Percentiles rank a stretch among this genome's conserved stretches.
Evolutionary conservation across 2,113 vertebrate species (phyloP).

Genomic region (Phylloscopus trochilus): DNA sequence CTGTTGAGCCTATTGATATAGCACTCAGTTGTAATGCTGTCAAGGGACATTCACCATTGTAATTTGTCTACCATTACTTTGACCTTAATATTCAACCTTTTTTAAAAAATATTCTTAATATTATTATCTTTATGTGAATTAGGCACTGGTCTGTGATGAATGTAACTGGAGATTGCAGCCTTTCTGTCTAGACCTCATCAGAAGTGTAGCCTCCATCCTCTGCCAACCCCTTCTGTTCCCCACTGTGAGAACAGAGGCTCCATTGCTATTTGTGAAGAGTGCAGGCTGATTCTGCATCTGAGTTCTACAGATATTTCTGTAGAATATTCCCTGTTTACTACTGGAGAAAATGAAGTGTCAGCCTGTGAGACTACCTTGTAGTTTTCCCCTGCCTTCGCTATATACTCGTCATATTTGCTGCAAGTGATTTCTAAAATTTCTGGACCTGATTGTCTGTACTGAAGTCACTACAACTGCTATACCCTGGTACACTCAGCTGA

Average conservation of each 20-base stretch:
- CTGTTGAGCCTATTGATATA: not conserved
- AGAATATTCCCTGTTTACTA: not conserved
- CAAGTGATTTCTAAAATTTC: not conserved
- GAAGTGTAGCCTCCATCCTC: not conserved
- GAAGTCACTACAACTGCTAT: not conserved
- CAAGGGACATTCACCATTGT: not conserved
- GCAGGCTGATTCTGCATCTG: not conserved
- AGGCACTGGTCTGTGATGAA: not conserved
- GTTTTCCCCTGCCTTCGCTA: not conserved
- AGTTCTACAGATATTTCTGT: not conserved
- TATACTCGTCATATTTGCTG: not conserved
- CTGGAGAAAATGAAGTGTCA: not conserved
- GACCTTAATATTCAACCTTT: not conserved
- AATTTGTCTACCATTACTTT: not conserved
- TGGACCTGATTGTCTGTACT: not conserved
- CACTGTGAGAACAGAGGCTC: not conserved
- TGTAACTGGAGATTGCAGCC: not conserved
- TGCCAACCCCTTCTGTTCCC: fast-evolving
- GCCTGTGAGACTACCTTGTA: not conserved
- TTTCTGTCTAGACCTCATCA: not conserved
- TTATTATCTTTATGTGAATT: not conserved
- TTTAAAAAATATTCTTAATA: not conserved
- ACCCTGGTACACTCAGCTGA: no score
- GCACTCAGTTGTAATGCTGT: not conserved
- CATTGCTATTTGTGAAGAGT: not conserved